phyloP scores from a whole-genome alignment of 2,888 invertebrate genomes.

The Brenthis daphne region DNA sequence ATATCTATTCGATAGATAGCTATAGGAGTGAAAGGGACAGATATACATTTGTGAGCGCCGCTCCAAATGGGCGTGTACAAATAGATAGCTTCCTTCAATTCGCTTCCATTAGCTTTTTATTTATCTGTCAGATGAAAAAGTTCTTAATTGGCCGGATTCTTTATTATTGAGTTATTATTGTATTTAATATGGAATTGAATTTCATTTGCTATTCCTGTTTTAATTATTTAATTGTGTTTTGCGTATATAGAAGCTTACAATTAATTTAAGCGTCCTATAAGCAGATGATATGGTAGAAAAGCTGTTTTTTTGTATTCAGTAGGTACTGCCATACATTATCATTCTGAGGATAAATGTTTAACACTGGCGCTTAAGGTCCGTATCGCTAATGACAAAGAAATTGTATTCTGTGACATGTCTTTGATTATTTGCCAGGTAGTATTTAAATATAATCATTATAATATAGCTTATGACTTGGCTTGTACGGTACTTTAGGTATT shows the following conservation, averaged over 20 bases:
- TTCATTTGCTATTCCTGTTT: slow-evolving; percentile 15
- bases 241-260: slow-evolving; percentile 7
- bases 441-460: no score
- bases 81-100: slow-evolving; percentile 68
- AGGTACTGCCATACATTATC: neutral
- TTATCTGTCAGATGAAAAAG: slow-evolving; percentile 51
- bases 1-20: slow-evolving; percentile 23
- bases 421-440: no score
- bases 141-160: slow-evolving; percentile 52
- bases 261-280: slow-evolving; percentile 14
- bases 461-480: no score
- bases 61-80: slow-evolving; percentile 66
- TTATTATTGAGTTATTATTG: slow-evolving; percentile 49
- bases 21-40: slow-evolving; percentile 50
- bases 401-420: no score
- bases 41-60: slow-evolving; percentile 46
- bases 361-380: no score
- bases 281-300: slow-evolving; percentile 11
- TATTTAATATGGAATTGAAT: slow-evolving; percentile 26
- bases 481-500: no score
- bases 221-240: slow-evolving; percentile 19
- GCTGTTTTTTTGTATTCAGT: neutral
- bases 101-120: slow-evolving; percentile 58
- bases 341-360: no score
- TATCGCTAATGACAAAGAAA: no score